Evolutionary conservation across 1,140 invertebrate species (phyloP).

Genomic region (Brachionus sp.): DNA sequence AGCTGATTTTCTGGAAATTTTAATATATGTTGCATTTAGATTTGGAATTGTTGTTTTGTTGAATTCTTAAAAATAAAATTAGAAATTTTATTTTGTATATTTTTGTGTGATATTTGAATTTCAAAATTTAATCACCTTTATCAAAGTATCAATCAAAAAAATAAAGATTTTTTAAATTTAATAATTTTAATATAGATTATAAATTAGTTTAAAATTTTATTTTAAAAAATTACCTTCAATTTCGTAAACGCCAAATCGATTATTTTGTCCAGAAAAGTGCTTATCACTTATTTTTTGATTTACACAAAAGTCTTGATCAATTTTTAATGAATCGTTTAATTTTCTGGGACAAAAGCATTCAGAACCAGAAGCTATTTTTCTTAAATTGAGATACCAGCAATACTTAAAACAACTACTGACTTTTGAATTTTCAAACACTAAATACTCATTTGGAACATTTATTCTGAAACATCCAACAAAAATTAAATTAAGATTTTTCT

Average conservation of each 20-base stretch:
- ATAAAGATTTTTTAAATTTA: no score
- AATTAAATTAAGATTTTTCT: not conserved
- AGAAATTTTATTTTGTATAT: no score
- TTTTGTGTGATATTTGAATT: no score
- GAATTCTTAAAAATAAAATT: not conserved
- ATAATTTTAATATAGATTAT: no score
- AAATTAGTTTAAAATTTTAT: no score
- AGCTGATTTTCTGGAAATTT: not conserved
- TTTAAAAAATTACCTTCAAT: not conserved
- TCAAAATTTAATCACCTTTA: no score
- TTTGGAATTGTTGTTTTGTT: not conserved
- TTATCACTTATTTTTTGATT: not conserved
- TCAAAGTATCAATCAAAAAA: no score
- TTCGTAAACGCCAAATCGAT: not conserved
- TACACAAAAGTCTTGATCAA: not conserved
- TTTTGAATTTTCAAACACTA: not conserved
- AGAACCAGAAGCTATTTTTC: not conserved
- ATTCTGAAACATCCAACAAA: not conserved
- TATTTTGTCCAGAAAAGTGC: not conserved
- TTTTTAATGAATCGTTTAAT: not conserved
- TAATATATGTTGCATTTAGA: not conserved
- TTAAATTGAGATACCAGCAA: not conserved
- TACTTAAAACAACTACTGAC: not conserved
- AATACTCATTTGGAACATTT: not conserved
- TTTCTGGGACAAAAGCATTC: not conserved